Evolutionary conservation across 2,797 vertebrate genomes (phyloP).

Genomic region (Falco columbarius): DNA sequence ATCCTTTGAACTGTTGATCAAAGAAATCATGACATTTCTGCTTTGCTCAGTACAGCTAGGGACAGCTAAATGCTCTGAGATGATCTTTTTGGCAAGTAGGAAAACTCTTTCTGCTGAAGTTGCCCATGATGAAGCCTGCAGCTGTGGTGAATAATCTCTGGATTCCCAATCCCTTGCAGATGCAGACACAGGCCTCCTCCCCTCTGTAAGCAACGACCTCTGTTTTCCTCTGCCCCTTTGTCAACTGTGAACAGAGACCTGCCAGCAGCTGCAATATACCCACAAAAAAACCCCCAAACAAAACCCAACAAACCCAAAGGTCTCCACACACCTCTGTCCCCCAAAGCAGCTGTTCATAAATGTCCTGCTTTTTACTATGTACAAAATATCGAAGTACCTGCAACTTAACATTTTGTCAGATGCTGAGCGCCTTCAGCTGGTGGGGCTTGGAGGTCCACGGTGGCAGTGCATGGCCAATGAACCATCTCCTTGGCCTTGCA

Average conservation of each 20-base stretch:
- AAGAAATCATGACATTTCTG: slow-evolving; percentile 23
- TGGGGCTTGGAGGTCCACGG: fast-evolving
- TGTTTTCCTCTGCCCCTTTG: slow-evolving; percentile 33
- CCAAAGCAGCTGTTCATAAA: slow-evolving; percentile 19
- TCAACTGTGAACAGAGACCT: slow-evolving; percentile 34
- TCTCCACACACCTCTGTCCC: slow-evolving; percentile 38
- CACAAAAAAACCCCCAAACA: background rate
- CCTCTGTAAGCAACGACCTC: slow-evolving; percentile 1
- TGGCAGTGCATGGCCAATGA: background rate
- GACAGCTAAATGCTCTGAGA: slow-evolving; percentile 38
- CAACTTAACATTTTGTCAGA: background rate
- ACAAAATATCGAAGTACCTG: background rate
- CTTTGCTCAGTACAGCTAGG: background rate
- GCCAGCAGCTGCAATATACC: slow-evolving; percentile 37
- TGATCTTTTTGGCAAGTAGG: slow-evolving; percentile 45
- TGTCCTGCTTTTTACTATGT: background rate
- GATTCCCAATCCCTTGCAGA: slow-evolving; percentile 47
- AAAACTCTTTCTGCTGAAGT: slow-evolving; percentile 28
- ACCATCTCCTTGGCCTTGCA: background rate
- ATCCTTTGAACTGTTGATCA: slow-evolving; percentile 20
- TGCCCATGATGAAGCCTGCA: slow-evolving; percentile 49
- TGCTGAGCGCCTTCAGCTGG: background rate
- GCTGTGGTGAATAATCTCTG: slow-evolving; percentile 36
- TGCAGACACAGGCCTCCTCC: slow-evolving; percentile 19
- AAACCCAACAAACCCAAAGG: background rate